Evolutionary conservation across 2,113 vertebrate genomes (phyloP).

Genomic region (Desmodus rotundus): DNA sequence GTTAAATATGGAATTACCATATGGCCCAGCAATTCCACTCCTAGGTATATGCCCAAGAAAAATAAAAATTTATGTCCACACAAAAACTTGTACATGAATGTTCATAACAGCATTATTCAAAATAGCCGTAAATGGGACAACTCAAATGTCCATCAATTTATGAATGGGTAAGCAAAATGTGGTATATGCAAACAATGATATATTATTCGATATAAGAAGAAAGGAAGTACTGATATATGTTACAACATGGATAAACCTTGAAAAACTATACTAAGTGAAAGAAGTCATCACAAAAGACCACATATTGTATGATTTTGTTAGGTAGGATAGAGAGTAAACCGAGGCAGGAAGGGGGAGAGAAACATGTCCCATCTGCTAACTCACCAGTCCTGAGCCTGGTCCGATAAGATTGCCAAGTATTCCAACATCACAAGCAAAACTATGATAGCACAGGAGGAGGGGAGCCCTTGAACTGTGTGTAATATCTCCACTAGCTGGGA

Average conservation of each 20-base stretch:
- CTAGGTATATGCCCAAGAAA: background rate
- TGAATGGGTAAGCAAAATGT: background rate
- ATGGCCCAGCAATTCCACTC: background rate
- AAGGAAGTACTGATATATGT: background rate
- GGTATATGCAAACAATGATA: background rate
- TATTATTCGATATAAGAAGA: background rate
- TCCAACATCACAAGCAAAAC: too few species aligned
- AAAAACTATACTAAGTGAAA: background rate
- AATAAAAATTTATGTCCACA: background rate
- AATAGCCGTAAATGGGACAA: background rate
- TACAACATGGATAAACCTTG: background rate
- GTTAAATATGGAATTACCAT: background rate
- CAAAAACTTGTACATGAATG: background rate
- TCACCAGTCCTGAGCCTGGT: too few species aligned
- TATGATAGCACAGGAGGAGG: too few species aligned
- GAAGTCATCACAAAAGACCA: background rate
- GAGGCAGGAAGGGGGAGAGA: too few species aligned
- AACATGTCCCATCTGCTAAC: too few species aligned
- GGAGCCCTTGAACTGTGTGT: too few species aligned
- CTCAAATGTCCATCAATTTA: too few species aligned
- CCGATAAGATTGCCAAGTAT: too few species aligned
- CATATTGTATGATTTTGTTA: background rate
- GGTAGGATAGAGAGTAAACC: too few species aligned
- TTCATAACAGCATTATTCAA: background rate
- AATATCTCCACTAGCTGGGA: too few species aligned